phyloP scores from a whole-genome alignment of 2,888 invertebrate species.

The Vandiemenella viatica region DNA sequence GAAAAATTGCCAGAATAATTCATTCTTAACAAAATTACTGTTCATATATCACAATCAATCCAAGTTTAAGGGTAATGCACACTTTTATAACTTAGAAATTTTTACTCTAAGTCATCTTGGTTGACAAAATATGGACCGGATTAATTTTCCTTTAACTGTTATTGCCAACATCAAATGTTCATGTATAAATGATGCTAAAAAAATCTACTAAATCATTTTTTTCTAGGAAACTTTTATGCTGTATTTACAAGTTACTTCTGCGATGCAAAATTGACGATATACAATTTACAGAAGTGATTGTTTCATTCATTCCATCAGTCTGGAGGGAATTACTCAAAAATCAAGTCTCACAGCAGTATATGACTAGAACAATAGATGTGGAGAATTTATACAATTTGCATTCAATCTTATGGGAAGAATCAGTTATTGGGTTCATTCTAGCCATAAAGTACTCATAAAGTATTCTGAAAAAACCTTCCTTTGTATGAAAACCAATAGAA shows the following conservation, averaged over 20 bases:
- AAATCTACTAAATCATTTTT: constrained; percentile 5
- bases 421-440: too few species aligned
- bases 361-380: constrained; percentile 11
- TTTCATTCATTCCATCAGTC: constrained; percentile 9
- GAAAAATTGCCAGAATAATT: background rate
- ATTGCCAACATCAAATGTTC: constrained; percentile 18
- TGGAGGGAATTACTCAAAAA: constrained; percentile 15
- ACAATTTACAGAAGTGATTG: constrained; percentile 10
- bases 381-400: background rate
- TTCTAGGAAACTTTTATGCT: constrained; percentile 7
- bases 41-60: background rate
- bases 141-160: constrained; percentile 12
- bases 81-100: background rate
- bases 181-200: constrained; percentile 9
- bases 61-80: background rate
- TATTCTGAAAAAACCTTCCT: too few species aligned
- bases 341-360: constrained; percentile 6
- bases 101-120: constrained; percentile 3
- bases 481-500: too few species aligned
- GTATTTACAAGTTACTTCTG: constrained; percentile 11
- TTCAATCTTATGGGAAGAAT: too few species aligned
- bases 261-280: constrained; percentile 12
- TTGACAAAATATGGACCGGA: constrained; percentile 16
- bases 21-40: background rate
- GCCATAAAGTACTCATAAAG: too few species aligned